phyloP scores from a whole-genome alignment of 2,113 vertebrate genomes.

The Cyprinus carpio region DNA sequence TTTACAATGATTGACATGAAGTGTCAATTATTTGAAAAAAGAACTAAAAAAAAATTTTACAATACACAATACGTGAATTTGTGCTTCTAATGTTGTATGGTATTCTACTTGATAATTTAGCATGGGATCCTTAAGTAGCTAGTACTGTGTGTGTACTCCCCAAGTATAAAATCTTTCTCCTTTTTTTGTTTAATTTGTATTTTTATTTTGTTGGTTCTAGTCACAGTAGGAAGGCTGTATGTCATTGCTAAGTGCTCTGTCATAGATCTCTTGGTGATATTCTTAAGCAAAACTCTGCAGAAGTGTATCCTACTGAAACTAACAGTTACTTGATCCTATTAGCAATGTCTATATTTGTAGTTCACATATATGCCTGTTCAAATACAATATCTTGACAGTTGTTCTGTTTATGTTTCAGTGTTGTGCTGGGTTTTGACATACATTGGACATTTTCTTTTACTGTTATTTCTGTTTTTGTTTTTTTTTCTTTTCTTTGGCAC shows the following conservation, averaged over 20 bases:
- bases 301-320: constrained; percentile 87
- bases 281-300: constrained; percentile 76
- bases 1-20: constrained; percentile 40
- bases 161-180: constrained; percentile 49
- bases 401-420: constrained; percentile 93
- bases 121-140: constrained; percentile 80
- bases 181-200: not conserved
- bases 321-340: constrained; percentile 88
- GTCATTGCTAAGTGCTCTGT: constrained; percentile 80
- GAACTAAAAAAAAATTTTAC: constrained; percentile 7
- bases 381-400: constrained; percentile 92
- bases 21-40: constrained; percentile 57
- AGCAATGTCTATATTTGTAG: constrained; percentile 93
- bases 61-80: constrained; percentile 55
- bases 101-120: constrained; percentile 73
- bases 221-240: constrained; percentile 79
- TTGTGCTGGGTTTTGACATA: constrained; percentile 81
- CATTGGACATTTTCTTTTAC: constrained; percentile 66
- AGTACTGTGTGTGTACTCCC: constrained; percentile 75
- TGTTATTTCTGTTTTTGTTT: constrained; percentile 71
- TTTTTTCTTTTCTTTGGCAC: constrained; percentile 77
- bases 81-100: constrained; percentile 77
- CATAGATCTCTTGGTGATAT: constrained; percentile 78
- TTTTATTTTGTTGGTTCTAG: constrained; percentile 39
- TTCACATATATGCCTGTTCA: constrained; percentile 92